A percentile compares a stretch with the other conserved stretches of the same genome.
Conservation (phyloP, 2,113 vertebrate species). For the Dasyprocta punctata region DNA sequence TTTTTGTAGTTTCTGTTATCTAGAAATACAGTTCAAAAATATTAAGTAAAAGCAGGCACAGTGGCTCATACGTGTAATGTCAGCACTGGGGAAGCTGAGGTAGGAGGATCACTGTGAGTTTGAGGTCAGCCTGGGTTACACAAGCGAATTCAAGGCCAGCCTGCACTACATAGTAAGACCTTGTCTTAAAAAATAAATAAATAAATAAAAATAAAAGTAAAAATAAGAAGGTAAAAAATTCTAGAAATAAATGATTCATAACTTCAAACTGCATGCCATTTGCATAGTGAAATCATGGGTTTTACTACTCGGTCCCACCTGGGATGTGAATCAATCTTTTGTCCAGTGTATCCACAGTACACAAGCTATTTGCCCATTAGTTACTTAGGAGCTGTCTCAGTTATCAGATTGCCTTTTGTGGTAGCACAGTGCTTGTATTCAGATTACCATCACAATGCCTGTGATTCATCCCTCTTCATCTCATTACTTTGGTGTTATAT, state of each 20-base stretch:
- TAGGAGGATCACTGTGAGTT: too few relatives aligned
- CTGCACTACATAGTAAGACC: too few relatives aligned
- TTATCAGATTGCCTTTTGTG: background rate
- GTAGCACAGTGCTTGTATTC: background rate
- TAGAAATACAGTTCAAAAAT: background rate
- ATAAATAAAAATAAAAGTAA: too few relatives aligned
- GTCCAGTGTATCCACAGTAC: background rate
- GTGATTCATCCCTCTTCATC: background rate
- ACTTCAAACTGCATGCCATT: background rate
- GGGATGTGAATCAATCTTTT: background rate
- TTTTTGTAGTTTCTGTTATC: background rate
- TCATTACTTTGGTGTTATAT: background rate
- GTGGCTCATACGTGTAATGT: background rate
- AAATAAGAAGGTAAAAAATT: background rate
- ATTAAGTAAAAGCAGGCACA: background rate
- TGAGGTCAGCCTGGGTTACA: too few relatives aligned
- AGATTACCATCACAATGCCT: background rate
- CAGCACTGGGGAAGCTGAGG: background rate
- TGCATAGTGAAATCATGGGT: background rate
- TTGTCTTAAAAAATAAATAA: background rate
- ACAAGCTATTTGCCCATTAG: background rate
- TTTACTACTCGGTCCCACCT: background rate
- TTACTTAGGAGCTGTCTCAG: background rate
- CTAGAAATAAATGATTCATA: background rate
- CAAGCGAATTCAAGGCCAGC: too few relatives aligned